Conservation (phyloP, 2,113 vertebrate species). For the Emydura subglobosa region DNA sequence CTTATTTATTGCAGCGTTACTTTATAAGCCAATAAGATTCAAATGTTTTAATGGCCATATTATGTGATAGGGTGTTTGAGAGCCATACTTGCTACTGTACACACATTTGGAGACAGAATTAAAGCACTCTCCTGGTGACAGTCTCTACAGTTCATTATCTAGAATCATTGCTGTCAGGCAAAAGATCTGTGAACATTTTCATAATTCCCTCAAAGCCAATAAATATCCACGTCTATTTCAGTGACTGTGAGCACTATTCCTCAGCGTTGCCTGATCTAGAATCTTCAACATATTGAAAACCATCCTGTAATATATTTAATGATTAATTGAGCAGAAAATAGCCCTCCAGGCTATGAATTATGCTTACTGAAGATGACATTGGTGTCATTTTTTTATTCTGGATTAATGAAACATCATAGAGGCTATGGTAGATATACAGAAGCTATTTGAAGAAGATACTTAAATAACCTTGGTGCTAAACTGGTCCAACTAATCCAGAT, state of each 20-base stretch:
- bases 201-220: not conserved
- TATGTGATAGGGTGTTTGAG: not conserved
- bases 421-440: not conserved
- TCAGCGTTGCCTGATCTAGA: not conserved
- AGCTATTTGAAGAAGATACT: not conserved
- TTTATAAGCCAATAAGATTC: not conserved
- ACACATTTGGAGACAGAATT: not conserved
- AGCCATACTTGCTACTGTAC: not conserved
- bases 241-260: not conserved
- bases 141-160: not conserved
- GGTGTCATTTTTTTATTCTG: not conserved
- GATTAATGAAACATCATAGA: not conserved
- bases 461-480: not conserved
- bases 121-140: not conserved
- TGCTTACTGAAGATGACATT: not conserved
- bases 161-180: not conserved
- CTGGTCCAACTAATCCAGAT: not conserved
- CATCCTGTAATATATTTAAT: not conserved
- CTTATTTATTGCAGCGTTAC: not conserved
- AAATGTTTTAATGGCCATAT: not conserved
- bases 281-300: not conserved
- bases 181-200: not conserved
- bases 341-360: not conserved
- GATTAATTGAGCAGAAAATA: not conserved
- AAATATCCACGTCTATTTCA: not conserved